Evolutionary conservation across 2,888 invertebrate species (phyloP).

Genomic region (Pyrrhia umbra): DNA sequence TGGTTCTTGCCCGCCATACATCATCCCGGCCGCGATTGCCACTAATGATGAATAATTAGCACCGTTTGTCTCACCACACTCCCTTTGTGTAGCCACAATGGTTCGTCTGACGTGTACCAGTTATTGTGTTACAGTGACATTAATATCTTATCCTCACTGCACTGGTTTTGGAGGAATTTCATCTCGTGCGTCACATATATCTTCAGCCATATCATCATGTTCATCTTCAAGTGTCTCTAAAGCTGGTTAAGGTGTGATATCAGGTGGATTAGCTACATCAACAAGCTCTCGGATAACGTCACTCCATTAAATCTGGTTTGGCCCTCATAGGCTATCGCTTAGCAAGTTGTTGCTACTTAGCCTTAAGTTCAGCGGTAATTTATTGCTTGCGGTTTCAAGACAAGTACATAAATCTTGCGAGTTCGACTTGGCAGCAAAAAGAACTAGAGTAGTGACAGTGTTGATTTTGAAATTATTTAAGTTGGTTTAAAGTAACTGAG

Average conservation of each 20-base stretch:
- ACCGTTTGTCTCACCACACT: constrained; percentile 75
- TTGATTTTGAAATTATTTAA: background rate
- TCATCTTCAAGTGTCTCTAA: constrained; percentile 5
- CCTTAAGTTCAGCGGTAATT: constrained; percentile 57
- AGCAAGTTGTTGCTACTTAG: constrained; percentile 60
- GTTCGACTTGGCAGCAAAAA: constrained; percentile 33
- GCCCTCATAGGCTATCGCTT: constrained; percentile 50
- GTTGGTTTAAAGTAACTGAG: constrained; percentile 15
- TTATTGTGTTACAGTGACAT: constrained; percentile 66
- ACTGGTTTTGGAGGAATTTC: constrained; percentile 39
- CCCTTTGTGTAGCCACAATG: constrained; percentile 67
- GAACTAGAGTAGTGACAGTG: constrained; percentile 35
- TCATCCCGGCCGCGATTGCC: constrained; percentile 70
- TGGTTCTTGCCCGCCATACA: constrained; percentile 70
- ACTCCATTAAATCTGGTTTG: constrained; percentile 46
- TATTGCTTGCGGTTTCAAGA: constrained; percentile 56
- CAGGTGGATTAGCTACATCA: constrained; percentile 33
- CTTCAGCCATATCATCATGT: background rate
- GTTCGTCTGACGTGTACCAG: constrained; percentile 57
- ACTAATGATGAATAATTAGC: constrained; percentile 84
- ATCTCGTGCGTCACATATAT: constrained; percentile 10
- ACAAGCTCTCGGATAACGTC: constrained; percentile 40
- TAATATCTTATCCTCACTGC: constrained; percentile 56
- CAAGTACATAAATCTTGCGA: constrained; percentile 53
- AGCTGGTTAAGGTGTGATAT: constrained; percentile 17